These are phyloP conservation scores for Argynnis bischoffii DNA, from an alignment of 2,888 invertebrate species.

Conservation along the genomic window DNA sequence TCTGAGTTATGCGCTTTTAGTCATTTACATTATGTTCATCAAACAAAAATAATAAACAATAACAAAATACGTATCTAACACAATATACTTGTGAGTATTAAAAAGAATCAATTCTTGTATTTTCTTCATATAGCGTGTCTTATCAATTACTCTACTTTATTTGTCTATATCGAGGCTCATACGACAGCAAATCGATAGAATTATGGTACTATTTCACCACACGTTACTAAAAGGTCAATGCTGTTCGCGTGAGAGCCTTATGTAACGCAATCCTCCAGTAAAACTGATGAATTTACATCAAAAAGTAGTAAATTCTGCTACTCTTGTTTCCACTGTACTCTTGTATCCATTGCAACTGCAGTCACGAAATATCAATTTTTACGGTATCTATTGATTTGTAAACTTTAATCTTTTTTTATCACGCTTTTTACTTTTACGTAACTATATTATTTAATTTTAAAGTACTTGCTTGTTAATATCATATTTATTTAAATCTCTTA, in stretches of 20 bases:
- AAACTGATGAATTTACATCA: constrained; percentile 29
- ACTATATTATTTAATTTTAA: too few species aligned
- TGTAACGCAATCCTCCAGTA: constrained; percentile 30
- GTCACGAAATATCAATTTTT: constrained; percentile 11
- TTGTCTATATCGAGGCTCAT: constrained; percentile 17
- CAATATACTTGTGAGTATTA: too few species aligned
- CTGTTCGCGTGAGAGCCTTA: constrained; percentile 49
- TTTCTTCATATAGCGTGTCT: constrained; percentile 21
- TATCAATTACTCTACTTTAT: constrained; percentile 14
- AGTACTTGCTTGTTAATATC: too few species aligned
- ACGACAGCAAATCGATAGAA: constrained; percentile 40
- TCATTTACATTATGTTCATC: too few species aligned
- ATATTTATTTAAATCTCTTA: too few species aligned
- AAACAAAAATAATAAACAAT: too few species aligned
- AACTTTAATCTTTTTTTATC: too few species aligned
- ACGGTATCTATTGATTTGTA: neutral
- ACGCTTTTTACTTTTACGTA: too few species aligned
- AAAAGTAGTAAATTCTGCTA: constrained; percentile 22
- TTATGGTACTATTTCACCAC: constrained; percentile 35
- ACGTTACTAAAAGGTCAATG: constrained; percentile 43
- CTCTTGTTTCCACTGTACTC: constrained; percentile 17
- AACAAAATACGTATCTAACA: too few species aligned
- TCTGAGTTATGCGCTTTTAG: too few species aligned
- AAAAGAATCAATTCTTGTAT: neutral
- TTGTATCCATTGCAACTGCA: constrained; percentile 21